Evolutionary conservation across 1,140 invertebrate species (phyloP).

Genomic region (Macrobrachium rosenbergii): DNA sequence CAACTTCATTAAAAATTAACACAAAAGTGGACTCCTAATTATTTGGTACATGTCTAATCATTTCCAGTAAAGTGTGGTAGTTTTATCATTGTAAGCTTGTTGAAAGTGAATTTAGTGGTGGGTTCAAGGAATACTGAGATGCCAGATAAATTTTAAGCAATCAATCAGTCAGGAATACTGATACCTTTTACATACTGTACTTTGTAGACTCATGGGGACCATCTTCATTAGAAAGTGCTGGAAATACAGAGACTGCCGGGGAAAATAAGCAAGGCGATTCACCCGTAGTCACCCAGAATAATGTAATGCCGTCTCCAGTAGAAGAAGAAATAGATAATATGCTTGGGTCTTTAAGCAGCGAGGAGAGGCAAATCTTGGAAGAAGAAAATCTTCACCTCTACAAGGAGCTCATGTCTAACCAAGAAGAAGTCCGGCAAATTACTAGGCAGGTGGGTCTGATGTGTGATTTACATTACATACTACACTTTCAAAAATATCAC

Average conservation of each 20-base stretch:
- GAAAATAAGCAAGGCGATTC: constrained; percentile 7
- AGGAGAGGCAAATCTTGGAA: constrained; percentile 93
- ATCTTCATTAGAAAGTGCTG: too few relatives aligned
- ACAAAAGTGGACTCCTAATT: too few relatives aligned
- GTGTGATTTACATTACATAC: constrained; percentile 80
- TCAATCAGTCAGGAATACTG: too few relatives aligned
- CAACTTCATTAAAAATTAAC: too few relatives aligned
- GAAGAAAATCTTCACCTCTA: constrained; percentile 85
- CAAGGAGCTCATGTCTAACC: constrained; percentile 86
- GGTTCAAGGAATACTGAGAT: too few relatives aligned
- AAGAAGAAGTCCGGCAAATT: constrained; percentile 84
- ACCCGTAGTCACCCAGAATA: constrained; percentile 13
- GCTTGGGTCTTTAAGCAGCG: constrained; percentile 76
- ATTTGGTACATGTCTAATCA: too few relatives aligned
- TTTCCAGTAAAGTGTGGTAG: too few relatives aligned
- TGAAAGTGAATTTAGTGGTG: too few relatives aligned
- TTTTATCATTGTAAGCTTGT: too few relatives aligned
- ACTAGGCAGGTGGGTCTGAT: constrained; percentile 95
- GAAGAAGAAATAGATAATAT: constrained; percentile 55
- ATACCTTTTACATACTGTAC: background rate
- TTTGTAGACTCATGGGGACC: background rate
- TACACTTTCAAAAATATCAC: too few relatives aligned
- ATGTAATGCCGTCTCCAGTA: constrained; percentile 3
- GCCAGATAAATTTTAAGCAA: background rate
- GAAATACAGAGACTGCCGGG: background rate